These are phyloP conservation scores for Helobdella robusta DNA, from an alignment of 2,888 invertebrate species.

Conservation along the genomic window DNA sequence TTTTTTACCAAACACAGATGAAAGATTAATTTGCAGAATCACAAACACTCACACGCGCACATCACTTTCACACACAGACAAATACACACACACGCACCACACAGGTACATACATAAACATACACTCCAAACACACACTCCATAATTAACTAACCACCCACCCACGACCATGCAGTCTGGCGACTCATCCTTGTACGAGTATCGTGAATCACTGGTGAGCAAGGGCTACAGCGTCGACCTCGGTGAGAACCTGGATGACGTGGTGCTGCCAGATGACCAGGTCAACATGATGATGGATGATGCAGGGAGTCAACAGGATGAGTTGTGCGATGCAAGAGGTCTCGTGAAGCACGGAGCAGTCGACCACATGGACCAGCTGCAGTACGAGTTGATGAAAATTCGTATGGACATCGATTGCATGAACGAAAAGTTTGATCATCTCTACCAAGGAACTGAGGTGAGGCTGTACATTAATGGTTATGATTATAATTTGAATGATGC, in stretches of 20 bases:
- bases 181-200: conserved; percentile 21
- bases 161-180: conserved; percentile 18
- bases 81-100: background rate
- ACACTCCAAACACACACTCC: no score
- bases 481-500: no score
- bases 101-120: no score
- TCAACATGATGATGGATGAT: conserved; percentile 10
- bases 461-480: no score
- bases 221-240: conserved; percentile 31
- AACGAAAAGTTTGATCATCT: conserved; percentile 23
- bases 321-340: conserved; percentile 5
- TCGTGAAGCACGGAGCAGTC: conserved; percentile 1
- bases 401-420: conserved; percentile 23
- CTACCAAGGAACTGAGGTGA: no score
- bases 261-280: conserved; percentile 20
- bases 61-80: background rate
- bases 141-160: no score
- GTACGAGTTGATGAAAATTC: conserved; percentile 24
- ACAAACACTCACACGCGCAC: background rate
- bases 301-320: background rate
- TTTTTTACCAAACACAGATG: background rate
- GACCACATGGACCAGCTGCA: conserved; percentile 21
- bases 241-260: conserved; percentile 28
- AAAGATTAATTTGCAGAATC: background rate
- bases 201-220: conserved; percentile 27